Percentiles rank a stretch among this genome's conserved stretches.
These are phyloP conservation scores for Caenorhabditis auriculariae DNA, from an alignment of 2,888 invertebrate species.

Conservation along the genomic window DNA sequence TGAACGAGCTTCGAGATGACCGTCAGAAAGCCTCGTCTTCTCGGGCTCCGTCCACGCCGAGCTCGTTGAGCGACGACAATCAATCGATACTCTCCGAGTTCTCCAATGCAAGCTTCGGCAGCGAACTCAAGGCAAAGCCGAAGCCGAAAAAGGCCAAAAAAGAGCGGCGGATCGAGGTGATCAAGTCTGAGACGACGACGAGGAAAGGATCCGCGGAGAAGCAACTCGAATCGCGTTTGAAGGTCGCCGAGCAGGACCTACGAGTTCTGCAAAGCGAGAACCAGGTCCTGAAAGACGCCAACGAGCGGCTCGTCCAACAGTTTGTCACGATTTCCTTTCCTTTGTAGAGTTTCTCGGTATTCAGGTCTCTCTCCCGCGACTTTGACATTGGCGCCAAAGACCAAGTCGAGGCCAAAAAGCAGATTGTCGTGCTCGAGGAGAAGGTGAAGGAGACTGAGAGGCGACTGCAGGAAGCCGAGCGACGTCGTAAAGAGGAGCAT, in stretches of 20 bases:
- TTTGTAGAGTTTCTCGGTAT: background rate
- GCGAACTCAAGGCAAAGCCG: no score
- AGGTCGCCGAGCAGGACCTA: constrained; percentile 30
- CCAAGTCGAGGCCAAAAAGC: constrained; percentile 40
- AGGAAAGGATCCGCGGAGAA: background rate
- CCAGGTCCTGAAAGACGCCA: constrained; percentile 46
- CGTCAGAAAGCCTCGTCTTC: no score
- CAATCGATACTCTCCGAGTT: no score
- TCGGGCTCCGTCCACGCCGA: no score
- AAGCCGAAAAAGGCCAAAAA: constrained; percentile 1
- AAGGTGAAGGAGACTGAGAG: constrained; percentile 27
- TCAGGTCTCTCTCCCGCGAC: constrained; percentile 29
- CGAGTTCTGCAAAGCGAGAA: constrained; percentile 36
- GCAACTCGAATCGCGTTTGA: constrained; percentile 1
- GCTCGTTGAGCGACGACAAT: no score
- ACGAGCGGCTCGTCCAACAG: constrained; percentile 51
- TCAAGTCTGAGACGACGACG: background rate
- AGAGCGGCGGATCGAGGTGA: background rate
- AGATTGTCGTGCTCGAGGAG: constrained; percentile 32
- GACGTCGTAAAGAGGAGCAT: constrained; percentile 21
- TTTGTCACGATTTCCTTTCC: no score
- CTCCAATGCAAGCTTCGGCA: no score
- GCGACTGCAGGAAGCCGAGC: constrained; percentile 22
- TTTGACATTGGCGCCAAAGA: constrained; percentile 26
- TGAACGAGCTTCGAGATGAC: background rate